Evolutionary conservation across 2,113 vertebrate species (phyloP), one percentile per base, ranked within the genome.

Genomic region (Lophochroa leadbeateri): DNA sequence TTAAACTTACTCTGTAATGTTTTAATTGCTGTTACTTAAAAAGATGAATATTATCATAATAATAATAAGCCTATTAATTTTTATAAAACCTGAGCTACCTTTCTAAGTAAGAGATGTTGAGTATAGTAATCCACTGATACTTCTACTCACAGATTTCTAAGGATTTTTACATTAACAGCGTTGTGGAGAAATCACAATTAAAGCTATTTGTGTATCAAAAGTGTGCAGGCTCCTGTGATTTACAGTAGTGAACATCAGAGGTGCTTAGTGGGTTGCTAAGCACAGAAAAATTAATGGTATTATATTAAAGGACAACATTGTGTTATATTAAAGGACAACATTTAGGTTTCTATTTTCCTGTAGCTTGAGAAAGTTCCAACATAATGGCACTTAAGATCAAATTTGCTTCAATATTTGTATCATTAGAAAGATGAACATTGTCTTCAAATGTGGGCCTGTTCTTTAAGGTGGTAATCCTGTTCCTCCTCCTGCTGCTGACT

Each of bases 1-100:
- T 97, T 63, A 89, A 92, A 44, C 41, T 82, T 91, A 43, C 21
- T 95, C 27, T 57, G 46, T 85, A 94, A 65, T 76, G 31, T 88
- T 83, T 82, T 93, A 91, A 39, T 85, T 93, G n/a, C 21, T 47
- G 9, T 18, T 88, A 6, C 16, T 64, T 61, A 33, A 53, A 57
- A 68, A 86, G 87, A n/a, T 15, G 4, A 68, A 15, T 79, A 76
- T 78, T 84, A 25, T 15, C 44, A 21, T 58, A 71, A n/a, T 13
- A 87, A 28, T 19, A 76, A 57, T 50, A 23, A 70, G 1, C 14
- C 7, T 50, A 17, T n/a, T 61, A 52, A 33, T 68, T 75, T n/a
- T 46, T 72, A n/a, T 68, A 65, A 52, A 90, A 74, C 19, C 39
- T 25, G 50, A 90, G 15, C 41, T 68, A 33, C 29, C 17, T 82